phyloP scores from a whole-genome alignment of 2,888 invertebrate genomes.

The Frankliniella intonsa region DNA sequence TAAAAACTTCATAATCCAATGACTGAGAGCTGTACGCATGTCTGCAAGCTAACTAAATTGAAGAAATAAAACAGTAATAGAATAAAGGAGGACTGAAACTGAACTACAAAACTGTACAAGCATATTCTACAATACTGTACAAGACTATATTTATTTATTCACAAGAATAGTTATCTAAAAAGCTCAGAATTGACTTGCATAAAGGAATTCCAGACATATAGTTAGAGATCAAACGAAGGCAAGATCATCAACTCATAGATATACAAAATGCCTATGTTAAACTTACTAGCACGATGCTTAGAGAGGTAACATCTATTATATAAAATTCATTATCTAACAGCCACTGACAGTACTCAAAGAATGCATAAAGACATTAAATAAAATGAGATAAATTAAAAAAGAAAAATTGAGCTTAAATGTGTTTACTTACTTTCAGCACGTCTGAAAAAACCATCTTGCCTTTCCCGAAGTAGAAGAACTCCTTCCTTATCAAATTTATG shows the following conservation, averaged over 20 bases:
- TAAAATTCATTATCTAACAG: background rate
- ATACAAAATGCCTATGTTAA: background rate
- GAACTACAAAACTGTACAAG: too few relatives aligned
- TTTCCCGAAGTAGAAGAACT: slow-evolving; percentile 75
- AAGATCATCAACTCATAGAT: too few relatives aligned
- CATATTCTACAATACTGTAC: too few relatives aligned
- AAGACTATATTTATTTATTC: too few relatives aligned
- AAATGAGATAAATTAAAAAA: slow-evolving; percentile 24
- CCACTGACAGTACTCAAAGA: slow-evolving; percentile 12
- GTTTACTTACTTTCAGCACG: slow-evolving; percentile 78
- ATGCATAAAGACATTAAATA: slow-evolving; percentile 22
- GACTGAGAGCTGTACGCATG: background rate
- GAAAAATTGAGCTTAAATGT: background rate
- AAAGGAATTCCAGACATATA: too few relatives aligned
- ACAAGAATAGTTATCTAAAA: too few relatives aligned
- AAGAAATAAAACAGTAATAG: background rate
- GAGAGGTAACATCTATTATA: too few relatives aligned
- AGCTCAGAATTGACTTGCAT: too few relatives aligned
- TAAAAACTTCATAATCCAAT: background rate
- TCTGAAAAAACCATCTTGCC: slow-evolving; percentile 87
- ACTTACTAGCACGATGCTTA: background rate
- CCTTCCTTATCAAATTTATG: slow-evolving; percentile 91
- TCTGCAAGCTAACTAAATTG: background rate
- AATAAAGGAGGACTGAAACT: too few relatives aligned
- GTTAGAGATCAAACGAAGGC: too few relatives aligned